A percentile compares a stretch with the other conserved stretches of the same genome.
phyloP scores from a whole-genome alignment of 2,797 vertebrate species.

The Lagodon rhomboides region DNA sequence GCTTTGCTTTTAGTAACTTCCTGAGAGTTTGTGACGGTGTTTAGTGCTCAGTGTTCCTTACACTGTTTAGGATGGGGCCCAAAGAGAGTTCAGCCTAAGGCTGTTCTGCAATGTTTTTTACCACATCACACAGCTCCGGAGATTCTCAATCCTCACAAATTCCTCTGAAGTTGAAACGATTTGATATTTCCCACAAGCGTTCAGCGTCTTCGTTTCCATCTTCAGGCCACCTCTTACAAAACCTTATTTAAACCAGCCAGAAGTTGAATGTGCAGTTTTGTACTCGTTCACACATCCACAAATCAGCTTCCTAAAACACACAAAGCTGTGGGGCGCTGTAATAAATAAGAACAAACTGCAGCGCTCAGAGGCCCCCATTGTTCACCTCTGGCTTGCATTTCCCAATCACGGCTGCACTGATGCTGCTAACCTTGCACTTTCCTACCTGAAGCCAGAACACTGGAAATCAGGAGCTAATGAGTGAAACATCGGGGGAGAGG shows the following conservation, averaged over 20 bases:
- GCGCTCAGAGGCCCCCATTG: conserved; percentile 41
- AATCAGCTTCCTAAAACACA: conserved; percentile 71
- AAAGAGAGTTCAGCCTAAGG: conserved; percentile 68
- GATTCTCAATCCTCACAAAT: conserved; percentile 56
- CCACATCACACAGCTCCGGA: conserved; percentile 49
- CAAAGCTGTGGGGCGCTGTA: conserved; percentile 64
- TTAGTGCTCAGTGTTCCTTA: conserved; percentile 51
- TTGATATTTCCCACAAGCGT: conserved; percentile 58
- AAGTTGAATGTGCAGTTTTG: conserved; percentile 61
- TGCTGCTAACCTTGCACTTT: conserved; percentile 62
- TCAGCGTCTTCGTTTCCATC: background rate
- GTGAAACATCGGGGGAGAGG: conserved; percentile 42
- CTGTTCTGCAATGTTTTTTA: conserved; percentile 52
- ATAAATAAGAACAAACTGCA: conserved; percentile 69
- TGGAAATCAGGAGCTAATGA: conserved; percentile 68
- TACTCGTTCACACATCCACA: conserved; percentile 49
- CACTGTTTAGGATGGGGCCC: conserved; percentile 57
- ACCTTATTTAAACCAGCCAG: conserved; percentile 54
- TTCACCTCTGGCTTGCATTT: conserved; percentile 67
- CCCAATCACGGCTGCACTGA: conserved; percentile 42
- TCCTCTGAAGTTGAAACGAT: conserved; percentile 57
- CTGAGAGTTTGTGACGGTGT: conserved; percentile 58
- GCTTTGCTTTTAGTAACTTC: conserved; percentile 48
- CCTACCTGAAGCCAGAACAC: conserved; percentile 69
- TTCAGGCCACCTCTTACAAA: conserved; percentile 54